Conservation (phyloP, 2,797 vertebrate species). For the Malacoctenus gilli region DNA sequence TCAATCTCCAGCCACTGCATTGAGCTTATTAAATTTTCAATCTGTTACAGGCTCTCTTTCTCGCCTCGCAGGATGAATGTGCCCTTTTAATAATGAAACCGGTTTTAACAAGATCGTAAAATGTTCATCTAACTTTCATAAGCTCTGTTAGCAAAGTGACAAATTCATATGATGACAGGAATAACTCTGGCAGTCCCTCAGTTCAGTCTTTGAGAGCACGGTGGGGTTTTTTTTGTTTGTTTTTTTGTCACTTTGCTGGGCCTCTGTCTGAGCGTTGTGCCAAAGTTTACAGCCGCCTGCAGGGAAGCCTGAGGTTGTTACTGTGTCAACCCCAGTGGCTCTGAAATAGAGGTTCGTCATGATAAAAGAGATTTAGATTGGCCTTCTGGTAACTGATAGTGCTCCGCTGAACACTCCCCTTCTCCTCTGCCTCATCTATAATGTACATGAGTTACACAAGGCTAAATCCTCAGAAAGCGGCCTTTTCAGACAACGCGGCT, state of each 20-base stretch:
- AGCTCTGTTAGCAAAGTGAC: constrained; percentile 79
- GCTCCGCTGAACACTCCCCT: constrained; percentile 60
- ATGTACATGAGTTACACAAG: constrained; percentile 62
- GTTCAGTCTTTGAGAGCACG: constrained; percentile 33
- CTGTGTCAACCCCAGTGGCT: constrained; percentile 43
- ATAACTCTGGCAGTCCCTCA: constrained; percentile 49
- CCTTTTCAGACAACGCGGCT: constrained; percentile 28
- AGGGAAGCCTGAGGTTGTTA: constrained; percentile 32
- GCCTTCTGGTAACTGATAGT: constrained; percentile 74
- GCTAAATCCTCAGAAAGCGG: constrained; percentile 57
- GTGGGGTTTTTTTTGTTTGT: not conserved
- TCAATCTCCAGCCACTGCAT: constrained; percentile 61
- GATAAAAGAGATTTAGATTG: constrained; percentile 59
- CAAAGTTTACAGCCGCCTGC: constrained; percentile 45
- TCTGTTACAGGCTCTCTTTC: constrained; percentile 66
- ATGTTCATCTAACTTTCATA: constrained; percentile 83
- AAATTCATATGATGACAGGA: constrained; percentile 60
- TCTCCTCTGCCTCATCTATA: constrained; percentile 74
- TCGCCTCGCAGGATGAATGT: constrained; percentile 74
- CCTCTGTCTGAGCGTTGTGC: constrained; percentile 25
- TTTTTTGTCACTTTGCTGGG: not conserved
- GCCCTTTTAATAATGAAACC: constrained; percentile 85
- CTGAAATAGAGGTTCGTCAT: constrained; percentile 49
- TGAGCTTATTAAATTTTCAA: constrained; percentile 79
- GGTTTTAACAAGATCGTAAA: constrained; percentile 85